Evolutionary conservation across 2,888 invertebrate species (phyloP).

Genomic region (Phasia obesa): DNA sequence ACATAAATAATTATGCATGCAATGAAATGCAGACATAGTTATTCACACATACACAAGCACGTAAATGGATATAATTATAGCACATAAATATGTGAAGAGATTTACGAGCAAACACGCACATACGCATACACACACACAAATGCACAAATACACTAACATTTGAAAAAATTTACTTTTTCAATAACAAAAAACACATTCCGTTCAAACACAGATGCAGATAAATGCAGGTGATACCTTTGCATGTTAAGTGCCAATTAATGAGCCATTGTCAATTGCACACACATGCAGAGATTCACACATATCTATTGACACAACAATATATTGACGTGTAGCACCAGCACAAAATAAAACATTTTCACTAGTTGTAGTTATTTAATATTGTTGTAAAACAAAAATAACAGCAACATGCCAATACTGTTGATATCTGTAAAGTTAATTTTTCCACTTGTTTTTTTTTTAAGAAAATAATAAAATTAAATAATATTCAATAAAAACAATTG

Average conservation of each 20-base stretch:
- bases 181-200: conserved; percentile 14
- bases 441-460: background rate
- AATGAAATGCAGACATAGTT: conserved; percentile 31
- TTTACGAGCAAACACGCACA: conserved; percentile 7
- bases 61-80: conserved; percentile 16
- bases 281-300: conserved; percentile 4
- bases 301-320: background rate
- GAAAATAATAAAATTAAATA: conserved; percentile 24
- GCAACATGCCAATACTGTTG: conserved; percentile 32
- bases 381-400: conserved; percentile 39
- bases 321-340: conserved; percentile 2
- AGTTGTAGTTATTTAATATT: conserved; percentile 32
- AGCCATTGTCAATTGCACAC: conserved; percentile 63
- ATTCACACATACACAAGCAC: background rate
- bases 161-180: background rate
- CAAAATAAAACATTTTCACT: conserved; percentile 32
- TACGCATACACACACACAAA: background rate
- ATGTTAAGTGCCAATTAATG: conserved; percentile 71
- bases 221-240: conserved; percentile 70
- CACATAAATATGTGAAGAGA: conserved; percentile 16
- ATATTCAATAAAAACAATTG: conserved; percentile 73
- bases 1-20: conserved; percentile 43
- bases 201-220: conserved; percentile 38
- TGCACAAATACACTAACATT: background rate
- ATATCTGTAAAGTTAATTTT: conserved; percentile 43